Percentiles rank a stretch among this genome's conserved stretches.
These are phyloP conservation scores for Marmota flaviventris DNA, from an alignment of 2,113 vertebrate species.

Conservation along the genomic window DNA sequence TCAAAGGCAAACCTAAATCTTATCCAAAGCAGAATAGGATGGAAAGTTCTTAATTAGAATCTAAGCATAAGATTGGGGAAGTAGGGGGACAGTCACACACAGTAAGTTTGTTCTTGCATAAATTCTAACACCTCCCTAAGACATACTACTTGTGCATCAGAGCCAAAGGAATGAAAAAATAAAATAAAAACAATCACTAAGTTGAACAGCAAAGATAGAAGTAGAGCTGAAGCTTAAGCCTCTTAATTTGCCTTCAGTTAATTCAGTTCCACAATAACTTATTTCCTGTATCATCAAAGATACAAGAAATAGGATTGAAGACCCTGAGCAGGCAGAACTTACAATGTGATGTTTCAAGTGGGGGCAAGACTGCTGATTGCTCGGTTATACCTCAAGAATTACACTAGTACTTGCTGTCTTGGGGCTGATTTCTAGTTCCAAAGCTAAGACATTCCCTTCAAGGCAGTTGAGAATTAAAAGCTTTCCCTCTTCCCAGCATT, in stretches of 20 bases:
- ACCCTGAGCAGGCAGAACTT: no score
- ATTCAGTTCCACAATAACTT: background rate
- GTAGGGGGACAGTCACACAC: background rate
- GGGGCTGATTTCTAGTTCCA: background rate
- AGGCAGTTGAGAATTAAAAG: background rate
- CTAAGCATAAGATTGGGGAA: background rate
- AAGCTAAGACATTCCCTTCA: background rate
- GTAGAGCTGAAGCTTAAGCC: background rate
- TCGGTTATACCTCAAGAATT: background rate
- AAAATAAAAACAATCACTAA: background rate
- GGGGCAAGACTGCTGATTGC: background rate
- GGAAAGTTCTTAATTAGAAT: background rate
- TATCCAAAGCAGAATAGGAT: background rate
- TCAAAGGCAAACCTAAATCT: constrained; percentile 42
- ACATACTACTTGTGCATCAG: background rate
- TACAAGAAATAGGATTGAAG: background rate
- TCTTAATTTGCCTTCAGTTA: background rate
- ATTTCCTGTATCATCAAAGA: background rate
- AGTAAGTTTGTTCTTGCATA: background rate
- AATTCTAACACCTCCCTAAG: background rate
- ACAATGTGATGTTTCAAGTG: background rate
- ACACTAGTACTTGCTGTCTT: background rate
- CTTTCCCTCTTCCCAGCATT: accelerated
- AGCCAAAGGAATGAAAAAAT: background rate
- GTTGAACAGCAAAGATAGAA: background rate